A percentile compares a stretch with the other conserved stretches of the same genome.
phyloP scores from a whole-genome alignment of 2,888 invertebrate species.

The Dryocosmus kuriphilus region DNA sequence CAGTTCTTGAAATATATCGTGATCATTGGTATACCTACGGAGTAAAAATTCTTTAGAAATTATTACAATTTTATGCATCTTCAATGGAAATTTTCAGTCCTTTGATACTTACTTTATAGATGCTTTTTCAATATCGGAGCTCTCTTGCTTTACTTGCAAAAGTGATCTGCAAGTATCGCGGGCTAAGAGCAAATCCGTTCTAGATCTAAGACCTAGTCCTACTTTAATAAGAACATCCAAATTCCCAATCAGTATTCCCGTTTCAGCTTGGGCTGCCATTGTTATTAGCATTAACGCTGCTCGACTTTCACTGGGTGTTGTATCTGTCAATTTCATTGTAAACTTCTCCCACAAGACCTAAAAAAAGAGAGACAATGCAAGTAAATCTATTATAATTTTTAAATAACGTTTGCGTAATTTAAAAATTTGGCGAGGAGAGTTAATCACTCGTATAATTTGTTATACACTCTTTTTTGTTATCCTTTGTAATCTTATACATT shows the following conservation, averaged over 20 bases:
- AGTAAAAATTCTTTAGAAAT: constrained; percentile 41
- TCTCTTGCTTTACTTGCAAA: constrained; percentile 77
- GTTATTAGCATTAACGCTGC: constrained; percentile 87
- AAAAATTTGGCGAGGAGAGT: no score
- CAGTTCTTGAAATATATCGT: constrained; percentile 80
- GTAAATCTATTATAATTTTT: not conserved
- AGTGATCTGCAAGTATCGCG: constrained; percentile 82
- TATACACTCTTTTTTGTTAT: no score
- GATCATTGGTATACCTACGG: constrained; percentile 78
- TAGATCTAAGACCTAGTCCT: constrained; percentile 82
- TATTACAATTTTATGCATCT: not conserved
- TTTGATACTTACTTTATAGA: constrained; percentile 68
- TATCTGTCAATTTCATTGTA: constrained; percentile 85
- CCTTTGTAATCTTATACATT: constrained; percentile 30
- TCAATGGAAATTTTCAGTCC: not conserved
- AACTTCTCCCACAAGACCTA: constrained; percentile 93
- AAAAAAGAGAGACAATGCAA: constrained; percentile 69
- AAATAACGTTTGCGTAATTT: no score
- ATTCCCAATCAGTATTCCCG: constrained; percentile 83
- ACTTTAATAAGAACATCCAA: constrained; percentile 86
- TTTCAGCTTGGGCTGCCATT: constrained; percentile 85
- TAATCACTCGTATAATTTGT: no score
- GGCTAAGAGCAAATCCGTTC: constrained; percentile 80
- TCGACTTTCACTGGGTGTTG: constrained; percentile 85
- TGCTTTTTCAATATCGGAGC: constrained; percentile 71